Base-by-base conservation (phyloP, 2,113 vertebrate genomes). In the Marmota monax region DNA sequence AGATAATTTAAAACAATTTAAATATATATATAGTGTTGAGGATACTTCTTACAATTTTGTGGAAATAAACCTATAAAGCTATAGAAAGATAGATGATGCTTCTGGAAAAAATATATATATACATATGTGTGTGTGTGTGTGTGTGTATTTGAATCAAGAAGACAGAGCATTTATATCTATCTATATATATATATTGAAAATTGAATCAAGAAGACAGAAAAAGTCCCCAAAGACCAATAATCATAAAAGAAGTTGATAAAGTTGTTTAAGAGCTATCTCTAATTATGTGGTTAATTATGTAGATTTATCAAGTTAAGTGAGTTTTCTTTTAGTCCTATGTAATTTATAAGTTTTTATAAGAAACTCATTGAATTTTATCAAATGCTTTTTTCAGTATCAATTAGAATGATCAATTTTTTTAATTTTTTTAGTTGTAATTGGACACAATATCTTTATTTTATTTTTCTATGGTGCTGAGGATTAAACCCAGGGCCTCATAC, bases 21-120 rank as follows among this genome's bases (percentile, higher is more conserved):
- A 91, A 86, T 83, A 14, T 69, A 91, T 51, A 58, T 51, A 58
- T 48, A 65, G 72, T 37, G 10, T 76, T 51, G 58, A 90, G 3
- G 23, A 58, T 89, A 61, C 45, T 69, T 63, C n/a, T 37, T 63
- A 39, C 34, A 63, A 56, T 83, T 94, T 87, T 96, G 12, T 97
- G 34, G n/a, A 86, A 92, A 89, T 88, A 89, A 89, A 72, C 58
- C 84, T n/a, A 1, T 48, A 94, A 95, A 74, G 23, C 27, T 74
- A 88, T 86, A 92, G 48, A 90, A 93, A 63, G 25, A 84, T 84
- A 20, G 61, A 53, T 70, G 11, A 94, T 82, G 11, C 37, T 72
- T 80, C 88, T 77, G 82, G 51, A 83, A 92, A 74, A 89, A 69
- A 39, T 29, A 65, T 11, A 69, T n/a, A 58, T 53, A 32, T 8